A percentile compares a stretch with the other conserved stretches of the same genome.
These are phyloP conservation scores for Caenorhabditis japonica DNA, from an alignment of 2,888 invertebrate species.

Conservation along the genomic window DNA sequence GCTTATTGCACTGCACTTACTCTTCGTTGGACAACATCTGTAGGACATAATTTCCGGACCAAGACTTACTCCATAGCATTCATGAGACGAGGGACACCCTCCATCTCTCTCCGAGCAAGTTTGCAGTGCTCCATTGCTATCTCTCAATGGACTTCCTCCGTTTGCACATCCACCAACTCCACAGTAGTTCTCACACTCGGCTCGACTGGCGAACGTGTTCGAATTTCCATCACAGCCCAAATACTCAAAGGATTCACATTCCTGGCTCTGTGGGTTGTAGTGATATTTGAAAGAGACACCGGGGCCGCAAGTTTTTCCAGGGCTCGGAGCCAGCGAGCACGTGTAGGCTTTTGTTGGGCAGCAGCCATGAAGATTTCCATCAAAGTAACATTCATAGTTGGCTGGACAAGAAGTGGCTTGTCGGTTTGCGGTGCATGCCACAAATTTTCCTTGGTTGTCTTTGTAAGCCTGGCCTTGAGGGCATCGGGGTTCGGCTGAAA, in stretches of 20 bases:
- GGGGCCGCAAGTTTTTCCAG: slow-evolving; percentile 69
- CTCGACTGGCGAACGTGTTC: slow-evolving; percentile 67
- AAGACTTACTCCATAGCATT: slow-evolving; percentile 65
- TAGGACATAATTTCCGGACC: slow-evolving; percentile 61
- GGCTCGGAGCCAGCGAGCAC: slow-evolving; percentile 63
- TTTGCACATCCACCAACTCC: slow-evolving; percentile 71
- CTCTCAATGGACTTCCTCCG: slow-evolving; percentile 64
- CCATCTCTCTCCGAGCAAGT: slow-evolving; percentile 62
- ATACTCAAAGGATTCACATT: slow-evolving; percentile 69
- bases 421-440: slow-evolving; percentile 59
- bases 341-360: slow-evolving; percentile 71
- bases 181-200: slow-evolving; percentile 70
- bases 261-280: slow-evolving; percentile 64
- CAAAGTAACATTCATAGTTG: slow-evolving; percentile 69
- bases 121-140: slow-evolving; percentile 59
- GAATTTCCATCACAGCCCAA: slow-evolving; percentile 72
- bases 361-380: slow-evolving; percentile 67
- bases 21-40: slow-evolving; percentile 68
- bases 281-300: slow-evolving; percentile 68
- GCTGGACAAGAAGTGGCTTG: slow-evolving; percentile 65
- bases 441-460: slow-evolving; percentile 65
- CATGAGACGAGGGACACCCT: slow-evolving; percentile 68
- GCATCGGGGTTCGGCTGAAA: slow-evolving; percentile 66
- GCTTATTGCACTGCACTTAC: slow-evolving; percentile 25
- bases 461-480: slow-evolving; percentile 70